Base-by-base conservation (phyloP, 2,888 invertebrate species). In the Lordiphosa fenestrarum region DNA sequence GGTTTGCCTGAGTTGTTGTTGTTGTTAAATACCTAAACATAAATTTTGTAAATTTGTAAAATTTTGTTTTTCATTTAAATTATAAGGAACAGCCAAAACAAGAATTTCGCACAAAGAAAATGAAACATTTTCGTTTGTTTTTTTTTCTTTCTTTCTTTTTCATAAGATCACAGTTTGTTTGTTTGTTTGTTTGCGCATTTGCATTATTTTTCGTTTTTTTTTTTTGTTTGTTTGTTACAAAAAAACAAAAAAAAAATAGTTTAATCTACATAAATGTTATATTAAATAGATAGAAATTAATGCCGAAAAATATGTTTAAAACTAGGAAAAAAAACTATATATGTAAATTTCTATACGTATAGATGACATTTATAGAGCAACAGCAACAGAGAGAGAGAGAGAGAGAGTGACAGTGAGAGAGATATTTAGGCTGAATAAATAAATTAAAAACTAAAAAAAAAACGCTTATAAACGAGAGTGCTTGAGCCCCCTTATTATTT, bases 81-180 rank as follows among this genome's bases (percentile, higher is more conserved):
- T 54, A 66, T 55, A 53, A 47, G 50, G 46, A 71, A 69, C 52
- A 84, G 70, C 80, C 74, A 70, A 85, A 84, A 73, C 58, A 66
- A 52, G 55, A 81, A 84, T 86, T 85, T 87, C 66, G 81, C 70
- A 73, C 61, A 83, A 76, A 73, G 71, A 65, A 65, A 73, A 68
- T 69, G 51, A 75, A 54, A 75, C 66, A 69, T 56, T 71, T 66
- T 74, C 60, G 71, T 60, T 66, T 70, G 60, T 66, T n/a, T 63
- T 53, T 21, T 40, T 19, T 68, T 52, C 44, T 37, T 53, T 13
- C 48, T 60, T 58, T 75, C 63, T 71, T 72, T 76, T 62, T 64
- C 64, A 56, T 64, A 74, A 87, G 87, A 88, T 88, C 88, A 88
- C 88, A 88, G 88, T 87, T 88, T 85, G 84, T 75, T 82, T 70